Conservation (phyloP, 2,113 vertebrate species). For the Mirza zaza region DNA sequence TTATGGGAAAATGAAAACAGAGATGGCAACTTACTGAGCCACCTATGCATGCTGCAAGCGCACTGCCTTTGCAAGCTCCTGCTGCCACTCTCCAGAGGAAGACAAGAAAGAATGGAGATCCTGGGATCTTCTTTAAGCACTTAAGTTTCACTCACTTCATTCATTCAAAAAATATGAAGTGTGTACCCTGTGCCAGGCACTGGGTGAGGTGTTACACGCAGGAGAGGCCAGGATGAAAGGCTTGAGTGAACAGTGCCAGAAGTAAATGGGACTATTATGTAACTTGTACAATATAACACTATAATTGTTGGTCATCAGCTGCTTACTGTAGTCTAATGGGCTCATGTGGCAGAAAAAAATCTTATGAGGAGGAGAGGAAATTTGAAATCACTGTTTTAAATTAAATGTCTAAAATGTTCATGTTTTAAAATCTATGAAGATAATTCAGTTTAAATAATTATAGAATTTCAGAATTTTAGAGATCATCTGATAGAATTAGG, state of each 20-base stretch:
- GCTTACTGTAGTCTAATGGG: not conserved
- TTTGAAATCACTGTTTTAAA: not conserved
- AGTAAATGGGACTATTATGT: not conserved
- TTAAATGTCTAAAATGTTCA: not conserved
- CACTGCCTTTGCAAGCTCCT: not conserved
- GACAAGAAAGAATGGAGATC: not conserved
- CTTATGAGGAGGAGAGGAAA: not conserved
- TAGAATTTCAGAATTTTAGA: conserved; percentile 7
- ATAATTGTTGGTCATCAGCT: not conserved
- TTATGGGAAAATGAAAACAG: not conserved
- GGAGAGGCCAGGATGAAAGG: not conserved
- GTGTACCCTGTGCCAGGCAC: not conserved
- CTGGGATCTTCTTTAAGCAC: not conserved
- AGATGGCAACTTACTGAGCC: not conserved
- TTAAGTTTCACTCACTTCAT: not conserved
- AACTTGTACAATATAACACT: not conserved
- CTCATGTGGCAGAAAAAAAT: not conserved
- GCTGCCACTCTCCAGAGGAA: not conserved
- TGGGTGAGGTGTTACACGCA: not conserved
- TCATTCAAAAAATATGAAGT: not conserved
- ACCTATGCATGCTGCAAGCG: not conserved
- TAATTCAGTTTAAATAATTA: not conserved
- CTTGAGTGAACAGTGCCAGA: not conserved
- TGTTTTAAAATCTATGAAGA: not conserved
- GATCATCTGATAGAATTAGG: not conserved